These are phyloP conservation scores for Ariolimax columbianus DNA, from an alignment of 2,888 invertebrate genomes.

Conservation along the genomic window DNA sequence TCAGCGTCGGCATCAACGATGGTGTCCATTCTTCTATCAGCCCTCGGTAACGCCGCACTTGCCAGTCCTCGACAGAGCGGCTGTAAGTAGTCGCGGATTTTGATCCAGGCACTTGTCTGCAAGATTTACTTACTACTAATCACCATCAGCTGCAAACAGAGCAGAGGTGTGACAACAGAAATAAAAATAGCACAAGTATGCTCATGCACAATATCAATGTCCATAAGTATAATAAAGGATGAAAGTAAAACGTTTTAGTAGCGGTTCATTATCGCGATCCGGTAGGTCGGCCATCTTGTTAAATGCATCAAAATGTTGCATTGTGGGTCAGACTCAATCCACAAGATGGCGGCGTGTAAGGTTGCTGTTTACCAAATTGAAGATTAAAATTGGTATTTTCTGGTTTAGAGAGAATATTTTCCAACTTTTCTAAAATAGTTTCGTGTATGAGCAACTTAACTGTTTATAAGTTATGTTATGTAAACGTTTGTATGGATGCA, in stretches of 20 bases:
- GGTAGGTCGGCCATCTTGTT: conserved; percentile 49
- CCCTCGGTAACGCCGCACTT: conserved; percentile 27
- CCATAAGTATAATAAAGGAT: not conserved
- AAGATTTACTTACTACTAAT: not conserved
- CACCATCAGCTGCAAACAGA: not conserved
- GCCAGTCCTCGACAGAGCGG: conserved; percentile 6
- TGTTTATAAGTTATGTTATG: not conserved
- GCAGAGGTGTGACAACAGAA: conserved; percentile 15
- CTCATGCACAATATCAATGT: conserved; percentile 13
- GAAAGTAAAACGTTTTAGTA: not conserved
- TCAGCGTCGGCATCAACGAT: not conserved
- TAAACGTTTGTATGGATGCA: not conserved
- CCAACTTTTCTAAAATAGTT: not conserved
- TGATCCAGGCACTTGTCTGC: not conserved
- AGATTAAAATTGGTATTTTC: not conserved
- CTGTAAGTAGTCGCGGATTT: not conserved
- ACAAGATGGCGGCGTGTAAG: conserved; percentile 45
- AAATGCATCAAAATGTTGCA: conserved; percentile 24
- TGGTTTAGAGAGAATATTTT: not conserved
- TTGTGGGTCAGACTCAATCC: conserved; percentile 38
- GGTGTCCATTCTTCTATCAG: not conserved
- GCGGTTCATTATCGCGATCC: conserved; percentile 43
- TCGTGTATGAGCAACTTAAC: not conserved
- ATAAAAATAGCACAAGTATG: not conserved
- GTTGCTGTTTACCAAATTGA: conserved; percentile 44